Conservation (phyloP, 2,113 vertebrate species). For the Indri indri region DNA sequence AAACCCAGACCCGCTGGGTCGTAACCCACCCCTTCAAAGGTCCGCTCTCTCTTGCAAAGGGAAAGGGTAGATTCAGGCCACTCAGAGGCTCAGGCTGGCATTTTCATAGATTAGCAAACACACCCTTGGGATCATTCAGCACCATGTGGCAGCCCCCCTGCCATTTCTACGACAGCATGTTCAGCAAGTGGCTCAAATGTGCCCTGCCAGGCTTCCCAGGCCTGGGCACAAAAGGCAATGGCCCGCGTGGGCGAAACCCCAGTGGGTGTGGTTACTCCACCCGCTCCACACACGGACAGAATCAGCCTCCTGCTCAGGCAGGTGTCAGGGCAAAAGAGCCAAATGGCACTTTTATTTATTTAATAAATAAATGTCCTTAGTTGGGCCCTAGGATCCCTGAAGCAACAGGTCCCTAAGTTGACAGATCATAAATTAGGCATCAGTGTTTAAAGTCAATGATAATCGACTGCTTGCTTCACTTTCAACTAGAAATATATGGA, state of each 20-base stretch:
- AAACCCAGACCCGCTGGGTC: not conserved
- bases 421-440: not conserved
- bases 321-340: not conserved
- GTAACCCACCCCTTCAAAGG: not conserved
- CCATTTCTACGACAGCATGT: not conserved
- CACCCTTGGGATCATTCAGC: not conserved
- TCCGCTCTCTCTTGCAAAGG: not conserved
- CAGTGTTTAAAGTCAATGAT: not conserved
- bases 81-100: not conserved
- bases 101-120: not conserved
- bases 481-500: not conserved
- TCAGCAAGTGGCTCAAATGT: not conserved
- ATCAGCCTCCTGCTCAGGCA: not conserved
- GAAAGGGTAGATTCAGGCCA: not conserved
- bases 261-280: rapidly evolving
- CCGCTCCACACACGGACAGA: not conserved
- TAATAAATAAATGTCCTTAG: not conserved
- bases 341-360: not conserved
- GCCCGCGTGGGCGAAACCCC: not conserved
- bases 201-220: not conserved
- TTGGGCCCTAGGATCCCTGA: not conserved
- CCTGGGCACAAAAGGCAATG: not conserved
- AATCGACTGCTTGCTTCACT: not conserved
- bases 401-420: not conserved
- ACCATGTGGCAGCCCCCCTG: not conserved